Evolutionary conservation across 23 tunicate species (phyloP).

Genomic region (Ciona savignyi): DNA sequence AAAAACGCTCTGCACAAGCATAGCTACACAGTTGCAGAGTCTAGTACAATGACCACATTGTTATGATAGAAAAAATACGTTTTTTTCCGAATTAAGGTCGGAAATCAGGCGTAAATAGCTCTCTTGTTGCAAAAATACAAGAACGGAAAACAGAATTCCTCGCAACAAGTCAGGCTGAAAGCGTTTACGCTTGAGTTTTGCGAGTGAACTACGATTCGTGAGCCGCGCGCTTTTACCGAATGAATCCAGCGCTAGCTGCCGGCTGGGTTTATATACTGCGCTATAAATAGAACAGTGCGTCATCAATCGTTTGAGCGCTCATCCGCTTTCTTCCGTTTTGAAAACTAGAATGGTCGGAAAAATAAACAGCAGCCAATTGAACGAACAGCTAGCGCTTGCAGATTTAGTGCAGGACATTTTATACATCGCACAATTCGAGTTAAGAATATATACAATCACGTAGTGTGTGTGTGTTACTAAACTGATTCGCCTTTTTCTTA

Average conservation of each 20-base stretch:
- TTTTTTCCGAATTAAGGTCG: neutral
- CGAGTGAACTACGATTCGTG: neutral
- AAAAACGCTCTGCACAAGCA: too few relatives aligned
- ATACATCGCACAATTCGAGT: too few relatives aligned
- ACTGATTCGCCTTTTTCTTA: too few relatives aligned
- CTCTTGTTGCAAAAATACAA: neutral
- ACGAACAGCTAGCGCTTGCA: neutral
- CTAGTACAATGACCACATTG: too few relatives aligned
- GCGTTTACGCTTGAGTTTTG: neutral
- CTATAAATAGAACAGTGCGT: neutral
- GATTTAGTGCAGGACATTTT: too few relatives aligned
- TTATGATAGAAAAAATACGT: neutral
- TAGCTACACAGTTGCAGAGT: too few relatives aligned
- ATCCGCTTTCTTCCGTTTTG: neutral
- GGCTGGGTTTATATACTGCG: neutral
- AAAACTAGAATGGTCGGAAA: neutral
- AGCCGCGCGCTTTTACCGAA: neutral
- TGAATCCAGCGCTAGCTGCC: too few relatives aligned
- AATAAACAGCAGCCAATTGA: neutral
- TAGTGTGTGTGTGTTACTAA: too few relatives aligned
- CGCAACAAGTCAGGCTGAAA: neutral
- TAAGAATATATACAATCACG: too few relatives aligned
- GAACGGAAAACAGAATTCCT: neutral
- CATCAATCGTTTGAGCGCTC: neutral
- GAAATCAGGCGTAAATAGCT: neutral